Evolutionary conservation across 2,888 invertebrate species (phyloP).

Genomic region (Sarcophaga subvicina): DNA sequence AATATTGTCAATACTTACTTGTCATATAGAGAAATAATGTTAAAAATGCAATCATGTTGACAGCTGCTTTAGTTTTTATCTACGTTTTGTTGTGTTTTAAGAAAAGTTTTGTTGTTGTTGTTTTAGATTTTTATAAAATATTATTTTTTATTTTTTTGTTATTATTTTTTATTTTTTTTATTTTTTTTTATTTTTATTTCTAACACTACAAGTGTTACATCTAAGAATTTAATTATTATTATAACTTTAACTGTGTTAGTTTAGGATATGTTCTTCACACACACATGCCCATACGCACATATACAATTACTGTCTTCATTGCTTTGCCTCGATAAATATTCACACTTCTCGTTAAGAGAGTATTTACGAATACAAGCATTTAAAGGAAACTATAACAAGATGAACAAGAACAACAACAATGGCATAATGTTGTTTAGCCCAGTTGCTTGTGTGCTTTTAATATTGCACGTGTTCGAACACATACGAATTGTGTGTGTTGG

Average conservation of each 20-base stretch:
- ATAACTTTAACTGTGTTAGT: too few relatives aligned
- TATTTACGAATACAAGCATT: background rate
- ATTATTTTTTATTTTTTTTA: slow-evolving; percentile 1
- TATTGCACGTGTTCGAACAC: background rate
- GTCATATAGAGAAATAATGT: slow-evolving; percentile 81
- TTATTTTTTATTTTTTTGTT: slow-evolving; percentile 1
- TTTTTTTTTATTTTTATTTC: background rate
- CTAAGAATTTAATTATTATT: background rate
- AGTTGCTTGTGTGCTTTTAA: background rate
- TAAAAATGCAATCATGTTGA: slow-evolving; percentile 80
- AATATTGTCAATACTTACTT: slow-evolving; percentile 77
- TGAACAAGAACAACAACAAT: background rate
- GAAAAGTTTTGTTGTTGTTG: slow-evolving; percentile 19
- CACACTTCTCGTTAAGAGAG: background rate
- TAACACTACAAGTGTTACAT: background rate
- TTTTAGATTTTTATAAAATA: slow-evolving; percentile 14
- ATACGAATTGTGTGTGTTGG: background rate
- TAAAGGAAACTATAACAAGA: background rate
- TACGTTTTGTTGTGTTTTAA: background rate
- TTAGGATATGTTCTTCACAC: too few relatives aligned
- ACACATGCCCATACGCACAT: too few relatives aligned
- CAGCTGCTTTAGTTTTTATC: slow-evolving; percentile 45
- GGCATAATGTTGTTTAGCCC: background rate
- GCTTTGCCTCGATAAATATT: too few relatives aligned
- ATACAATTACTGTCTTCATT: too few relatives aligned